A percentile compares a stretch with the other conserved stretches of the same genome.
phyloP scores from a whole-genome alignment of 2,888 invertebrate genomes.

The Diloba caeruleocephala region DNA sequence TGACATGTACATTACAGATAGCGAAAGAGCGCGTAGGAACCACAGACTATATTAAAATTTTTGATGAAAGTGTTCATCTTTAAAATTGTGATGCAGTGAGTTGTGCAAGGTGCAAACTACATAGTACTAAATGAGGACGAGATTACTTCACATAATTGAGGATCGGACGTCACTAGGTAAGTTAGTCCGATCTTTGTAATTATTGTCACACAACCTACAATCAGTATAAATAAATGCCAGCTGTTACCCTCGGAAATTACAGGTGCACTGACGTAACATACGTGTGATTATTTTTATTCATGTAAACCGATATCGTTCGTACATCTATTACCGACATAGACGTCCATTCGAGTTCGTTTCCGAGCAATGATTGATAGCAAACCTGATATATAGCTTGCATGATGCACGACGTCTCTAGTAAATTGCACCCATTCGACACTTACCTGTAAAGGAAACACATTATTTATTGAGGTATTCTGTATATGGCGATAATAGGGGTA shows the following conservation, averaged over 20 bases:
- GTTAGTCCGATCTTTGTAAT: too few relatives aligned
- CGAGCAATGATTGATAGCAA: conserved; percentile 62
- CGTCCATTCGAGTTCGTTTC: conserved; percentile 47
- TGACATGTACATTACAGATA: too few relatives aligned
- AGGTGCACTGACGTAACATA: conserved; percentile 9
- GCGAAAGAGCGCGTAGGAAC: too few relatives aligned
- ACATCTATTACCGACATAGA: conserved; percentile 43
- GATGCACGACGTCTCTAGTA: conserved; percentile 55
- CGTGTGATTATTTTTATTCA: conserved; percentile 20
- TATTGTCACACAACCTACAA: too few relatives aligned
- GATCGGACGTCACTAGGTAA: too few relatives aligned
- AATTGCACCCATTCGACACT: conserved; percentile 64
- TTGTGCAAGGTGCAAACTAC: too few relatives aligned
- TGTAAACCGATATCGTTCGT: conserved; percentile 31
- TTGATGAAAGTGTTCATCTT: too few relatives aligned
- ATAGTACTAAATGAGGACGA: too few relatives aligned
- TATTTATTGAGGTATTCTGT: conserved; percentile 41
- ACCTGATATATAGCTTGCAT: conserved; percentile 59
- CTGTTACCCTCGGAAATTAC: not conserved
- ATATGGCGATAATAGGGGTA: conserved; percentile 16
- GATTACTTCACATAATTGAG: too few relatives aligned
- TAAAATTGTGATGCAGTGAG: too few relatives aligned
- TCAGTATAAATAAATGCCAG: too few relatives aligned
- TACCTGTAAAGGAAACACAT: conserved; percentile 58
- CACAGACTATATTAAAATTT: too few relatives aligned